Base-by-base conservation (phyloP, 1,140 invertebrate genomes). In the Platyscapa corneri region DNA sequence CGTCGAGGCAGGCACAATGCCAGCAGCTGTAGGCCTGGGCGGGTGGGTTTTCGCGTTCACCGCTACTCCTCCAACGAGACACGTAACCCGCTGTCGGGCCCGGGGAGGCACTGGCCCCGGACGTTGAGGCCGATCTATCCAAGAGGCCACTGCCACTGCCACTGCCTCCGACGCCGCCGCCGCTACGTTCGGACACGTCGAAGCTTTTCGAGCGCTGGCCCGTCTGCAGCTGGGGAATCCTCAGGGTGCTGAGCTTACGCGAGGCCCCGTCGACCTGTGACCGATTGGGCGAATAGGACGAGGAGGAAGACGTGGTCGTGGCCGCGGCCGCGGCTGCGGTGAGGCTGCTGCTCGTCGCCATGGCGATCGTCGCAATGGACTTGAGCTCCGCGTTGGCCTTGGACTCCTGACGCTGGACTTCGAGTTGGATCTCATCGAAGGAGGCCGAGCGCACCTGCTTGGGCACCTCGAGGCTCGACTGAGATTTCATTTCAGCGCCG, bases 401-500 rank as follows among this genome's bases (percentile, higher is more conserved):
- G 0, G 83, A 82, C 70, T 88, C 72, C 18, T 90, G 91, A 23
- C 96, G 95, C 87, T 96, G 96, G 39, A 96, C 95, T 88, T 97
- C 96, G 89, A 97, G 91, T 90, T 97, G 96, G 90, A 97, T 97
- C 93, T 97, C 97, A 93, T 97, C 97, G 93, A 97, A 97, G 81
- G 97, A 97, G 64, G 97, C 97, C 65, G 96, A 97, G 82, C 93
- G 92, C 88, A 97, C 96, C 94, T 97, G 97, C 90, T 97, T 97
- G 60, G 97, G 97, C 83, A 97, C 97, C 91, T 97, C 97, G 84
- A 97, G 95, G 91, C 97, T 97, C 93, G 96, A 97, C 91, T 97
- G 97, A 83, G 96, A 97, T 94, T 97, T 97, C 97, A 97, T 97
- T 92, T 97, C 97, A 88, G 96, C 96, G 78, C 96, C 96, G 77